Evolutionary conservation across 2,888 invertebrate genomes (phyloP), one percentile per base, ranked within the genome.

Genomic region (Labia minor): DNA sequence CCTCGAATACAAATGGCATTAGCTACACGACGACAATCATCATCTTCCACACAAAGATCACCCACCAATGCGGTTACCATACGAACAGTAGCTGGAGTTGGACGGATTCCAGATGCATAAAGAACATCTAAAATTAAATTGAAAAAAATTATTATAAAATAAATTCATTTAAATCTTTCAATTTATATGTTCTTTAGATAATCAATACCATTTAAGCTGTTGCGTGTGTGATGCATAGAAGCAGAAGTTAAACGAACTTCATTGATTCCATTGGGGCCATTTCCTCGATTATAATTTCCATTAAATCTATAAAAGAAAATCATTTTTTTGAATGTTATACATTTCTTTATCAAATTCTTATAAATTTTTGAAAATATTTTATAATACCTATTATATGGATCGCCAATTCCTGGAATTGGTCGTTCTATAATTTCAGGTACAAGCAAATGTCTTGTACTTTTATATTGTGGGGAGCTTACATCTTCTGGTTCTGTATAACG

Each of bases 401-500:
- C 49, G 14, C 49, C n/a, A 3, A 49, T 10, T 49, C 49, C 49
- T 8, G 49, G n/a, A 49, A 49, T 49, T 8, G 49, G 49, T 2
- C 49, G 49, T 49, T 49, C 86, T 83, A 63, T 82, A 78, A 74
- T 87, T 86, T 77, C 78, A 8, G 87, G 87, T 65, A 87, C 85
- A 70, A 88, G 80, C 64, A 90, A 80, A 78, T 90, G 90, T 73
- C 90, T 83, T 8, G 90, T 90, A 11, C 90, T 89, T 78, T 91
- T 91, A 18, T 89, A 89, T 70, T 86, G 77, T 65, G 84, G 84
- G 1, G 88, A 88, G 67, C 85, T 84, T 67, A 83, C 83, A 73
- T 89, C 89, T 70, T 88, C 89, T 66, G 89, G 87, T 75, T 90
- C 89, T 1, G 90, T 90, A 76, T 87, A 90, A 73, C 89, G 87